Conservation (phyloP, 2,113 vertebrate genomes). For the Xiphophorus couchianus region DNA sequence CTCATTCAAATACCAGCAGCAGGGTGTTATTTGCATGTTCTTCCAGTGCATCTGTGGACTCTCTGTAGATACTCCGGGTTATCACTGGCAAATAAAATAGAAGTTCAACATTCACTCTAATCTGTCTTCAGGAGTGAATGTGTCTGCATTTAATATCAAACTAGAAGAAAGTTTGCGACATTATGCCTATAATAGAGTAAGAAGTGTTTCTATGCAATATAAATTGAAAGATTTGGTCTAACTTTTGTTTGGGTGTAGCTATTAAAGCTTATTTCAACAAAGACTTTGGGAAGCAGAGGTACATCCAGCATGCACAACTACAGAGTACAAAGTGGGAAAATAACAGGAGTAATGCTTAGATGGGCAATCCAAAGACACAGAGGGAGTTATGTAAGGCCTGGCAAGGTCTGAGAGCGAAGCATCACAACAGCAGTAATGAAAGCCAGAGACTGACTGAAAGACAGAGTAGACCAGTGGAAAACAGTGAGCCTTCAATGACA, state of each 20-base stretch:
- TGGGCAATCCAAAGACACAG: constrained; percentile 44
- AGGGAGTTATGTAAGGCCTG: constrained; percentile 58
- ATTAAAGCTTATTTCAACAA: not conserved
- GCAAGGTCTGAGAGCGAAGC: constrained; percentile 57
- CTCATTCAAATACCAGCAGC: not conserved
- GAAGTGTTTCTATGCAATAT: too few species aligned
- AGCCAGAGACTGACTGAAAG: constrained; percentile 21
- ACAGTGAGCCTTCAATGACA: constrained; percentile 32
- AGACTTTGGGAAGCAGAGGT: not conserved
- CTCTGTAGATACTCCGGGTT: too few species aligned
- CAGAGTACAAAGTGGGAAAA: not conserved
- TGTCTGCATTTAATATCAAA: not conserved
- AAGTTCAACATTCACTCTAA: not conserved
- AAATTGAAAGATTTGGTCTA: not conserved
- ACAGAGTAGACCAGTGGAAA: constrained; percentile 25
- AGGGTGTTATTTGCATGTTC: not conserved
- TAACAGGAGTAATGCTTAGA: constrained; percentile 33
- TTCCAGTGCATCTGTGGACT: not conserved
- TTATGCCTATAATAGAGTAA: too few species aligned
- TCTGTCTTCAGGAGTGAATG: not conserved
- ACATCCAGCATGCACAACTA: not conserved
- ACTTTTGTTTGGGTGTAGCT: not conserved
- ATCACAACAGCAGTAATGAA: constrained; percentile 72
- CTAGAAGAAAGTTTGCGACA: too few species aligned
- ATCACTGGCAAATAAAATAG: not conserved